phyloP scores from a whole-genome alignment of 2,797 vertebrate genomes.

The Centropyge bicolor region DNA sequence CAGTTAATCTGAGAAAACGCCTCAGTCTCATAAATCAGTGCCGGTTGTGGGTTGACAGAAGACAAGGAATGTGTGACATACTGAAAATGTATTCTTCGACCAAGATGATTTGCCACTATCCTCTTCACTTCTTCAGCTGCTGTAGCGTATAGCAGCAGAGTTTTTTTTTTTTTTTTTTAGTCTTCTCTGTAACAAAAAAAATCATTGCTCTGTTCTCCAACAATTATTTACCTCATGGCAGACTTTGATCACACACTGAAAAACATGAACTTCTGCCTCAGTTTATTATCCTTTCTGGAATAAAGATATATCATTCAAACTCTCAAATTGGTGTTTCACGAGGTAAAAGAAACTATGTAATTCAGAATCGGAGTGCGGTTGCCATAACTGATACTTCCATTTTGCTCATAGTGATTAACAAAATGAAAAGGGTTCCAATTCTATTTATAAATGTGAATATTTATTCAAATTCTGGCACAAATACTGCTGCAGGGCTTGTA shows the following conservation, averaged over 20 bases:
- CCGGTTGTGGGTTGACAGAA: slow-evolving; percentile 22
- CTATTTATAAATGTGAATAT: not conserved
- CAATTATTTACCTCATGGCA: not conserved
- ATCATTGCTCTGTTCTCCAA: not conserved
- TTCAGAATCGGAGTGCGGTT: slow-evolving; percentile 1
- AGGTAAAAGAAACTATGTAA: slow-evolving; percentile 3
- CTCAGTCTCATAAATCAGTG: slow-evolving; percentile 17
- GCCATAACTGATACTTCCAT: not conserved
- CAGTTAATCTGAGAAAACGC: slow-evolving; percentile 20
- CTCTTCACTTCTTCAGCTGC: slow-evolving; percentile 8
- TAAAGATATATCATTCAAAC: not conserved
- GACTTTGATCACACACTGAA: not conserved
- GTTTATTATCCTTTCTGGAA: not conserved
- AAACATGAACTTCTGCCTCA: not conserved
- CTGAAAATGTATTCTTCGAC: slow-evolving; percentile 25
- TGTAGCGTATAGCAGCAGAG: not conserved
- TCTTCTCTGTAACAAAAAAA: not conserved
- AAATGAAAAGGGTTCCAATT: not conserved
- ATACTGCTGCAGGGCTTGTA: not conserved
- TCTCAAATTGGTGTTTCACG: not conserved
- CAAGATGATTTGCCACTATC: slow-evolving; percentile 19
- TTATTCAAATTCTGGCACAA: not conserved
- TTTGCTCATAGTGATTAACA: not conserved
- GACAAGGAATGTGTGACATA: slow-evolving; percentile 19
- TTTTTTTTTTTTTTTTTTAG: slow-evolving; percentile 8